phyloP scores from a whole-genome alignment of 1,140 invertebrate species.

The Aphelinus certus region DNA sequence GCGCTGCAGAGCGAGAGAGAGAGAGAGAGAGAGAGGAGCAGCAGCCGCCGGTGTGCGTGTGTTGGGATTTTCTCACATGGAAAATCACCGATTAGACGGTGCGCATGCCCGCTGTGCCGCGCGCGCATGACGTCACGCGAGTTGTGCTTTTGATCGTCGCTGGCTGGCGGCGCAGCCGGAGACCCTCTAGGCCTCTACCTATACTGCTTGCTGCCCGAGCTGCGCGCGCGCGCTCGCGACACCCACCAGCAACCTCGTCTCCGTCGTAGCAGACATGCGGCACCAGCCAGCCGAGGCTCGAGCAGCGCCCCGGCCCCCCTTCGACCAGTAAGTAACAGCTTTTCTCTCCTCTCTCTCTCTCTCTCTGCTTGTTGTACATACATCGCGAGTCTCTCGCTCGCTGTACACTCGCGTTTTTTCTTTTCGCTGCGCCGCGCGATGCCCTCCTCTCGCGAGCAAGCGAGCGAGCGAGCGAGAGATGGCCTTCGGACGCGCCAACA shows the following conservation, averaged over 20 bases:
- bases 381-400: not conserved
- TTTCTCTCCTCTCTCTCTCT: slow-evolving; percentile 19
- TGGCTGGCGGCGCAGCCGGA: not conserved
- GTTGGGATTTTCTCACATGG: slow-evolving; percentile 50
- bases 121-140: slow-evolving; percentile 64
- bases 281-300: too few relatives aligned
- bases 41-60: slow-evolving; percentile 11
- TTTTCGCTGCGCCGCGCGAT: too few relatives aligned
- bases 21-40: too few relatives aligned
- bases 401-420: too few relatives aligned
- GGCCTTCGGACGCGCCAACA: slow-evolving; percentile 50
- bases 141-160: slow-evolving; percentile 61
- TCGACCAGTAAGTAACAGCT: not conserved
- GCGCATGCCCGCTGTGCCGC: slow-evolving; percentile 60
- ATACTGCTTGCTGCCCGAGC: slow-evolving; percentile 23
- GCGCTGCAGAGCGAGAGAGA: too few relatives aligned
- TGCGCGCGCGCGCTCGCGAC: slow-evolving; percentile 15
- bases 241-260: not conserved
- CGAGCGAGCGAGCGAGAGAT: slow-evolving; percentile 42
- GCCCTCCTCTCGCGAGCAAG: not conserved
- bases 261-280: too few relatives aligned
- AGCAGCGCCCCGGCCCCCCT: too few relatives aligned
- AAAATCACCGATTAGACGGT: slow-evolving; percentile 64
- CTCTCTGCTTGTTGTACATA: slow-evolving; percentile 9
- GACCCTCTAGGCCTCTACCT: too few relatives aligned